phyloP scores from a whole-genome alignment of 1,140 invertebrate genomes.

The Daktulosphaira vitifoliae region DNA sequence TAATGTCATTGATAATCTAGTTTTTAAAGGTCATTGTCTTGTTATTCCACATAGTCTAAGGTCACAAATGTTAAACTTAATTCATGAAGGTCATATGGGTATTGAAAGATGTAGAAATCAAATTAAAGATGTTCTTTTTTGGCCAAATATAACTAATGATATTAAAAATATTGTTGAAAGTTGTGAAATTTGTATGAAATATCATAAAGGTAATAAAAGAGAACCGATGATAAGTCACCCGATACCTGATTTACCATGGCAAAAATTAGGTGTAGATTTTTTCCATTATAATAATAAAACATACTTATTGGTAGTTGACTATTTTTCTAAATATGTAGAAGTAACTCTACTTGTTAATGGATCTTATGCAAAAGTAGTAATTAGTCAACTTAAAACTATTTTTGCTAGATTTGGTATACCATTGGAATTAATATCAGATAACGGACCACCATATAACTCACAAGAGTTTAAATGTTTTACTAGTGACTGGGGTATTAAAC shows the following conservation, averaged over 20 bases:
- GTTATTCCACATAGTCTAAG: slow-evolving; percentile 43
- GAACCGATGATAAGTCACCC: no score
- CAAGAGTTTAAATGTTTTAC: slow-evolving; percentile 35
- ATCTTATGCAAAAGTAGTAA: background rate
- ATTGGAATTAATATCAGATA: slow-evolving; percentile 39
- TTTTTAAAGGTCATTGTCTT: slow-evolving; percentile 42
- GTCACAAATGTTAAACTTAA: no score
- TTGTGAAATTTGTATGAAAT: no score
- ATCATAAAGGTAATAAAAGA: no score
- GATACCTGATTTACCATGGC: no score
- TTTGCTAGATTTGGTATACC: slow-evolving; percentile 42
- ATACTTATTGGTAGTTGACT: no score
- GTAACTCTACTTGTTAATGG: background rate
- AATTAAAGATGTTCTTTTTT: no score
- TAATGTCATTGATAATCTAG: slow-evolving; percentile 39
- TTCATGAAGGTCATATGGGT: slow-evolving; percentile 47
- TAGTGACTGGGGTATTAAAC: slow-evolving; percentile 25
- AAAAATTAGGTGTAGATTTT: slow-evolving; percentile 35
- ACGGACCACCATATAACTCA: no score
- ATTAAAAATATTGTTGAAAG: no score
- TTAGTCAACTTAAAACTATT: slow-evolving; percentile 37
- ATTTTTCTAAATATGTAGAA: slow-evolving; percentile 37
- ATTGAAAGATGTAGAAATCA: slow-evolving; percentile 42
- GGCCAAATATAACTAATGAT: no score
- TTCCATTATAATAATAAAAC: slow-evolving; percentile 30